These are phyloP conservation scores for Pachypanchax playfairii DNA, from an alignment of 2,113 vertebrate species.

Conservation along the genomic window DNA sequence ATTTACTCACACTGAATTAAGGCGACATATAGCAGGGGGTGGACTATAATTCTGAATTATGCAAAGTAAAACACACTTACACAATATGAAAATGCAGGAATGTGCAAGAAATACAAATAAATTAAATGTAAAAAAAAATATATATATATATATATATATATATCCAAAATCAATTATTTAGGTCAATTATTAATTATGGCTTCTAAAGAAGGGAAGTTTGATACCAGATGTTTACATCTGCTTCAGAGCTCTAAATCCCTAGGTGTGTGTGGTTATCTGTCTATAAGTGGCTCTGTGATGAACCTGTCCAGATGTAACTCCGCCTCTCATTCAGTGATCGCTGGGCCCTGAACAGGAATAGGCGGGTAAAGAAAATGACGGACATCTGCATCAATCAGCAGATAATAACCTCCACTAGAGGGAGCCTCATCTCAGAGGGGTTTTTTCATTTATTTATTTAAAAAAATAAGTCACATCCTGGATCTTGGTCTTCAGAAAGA, in stretches of 20 bases:
- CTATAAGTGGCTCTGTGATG: too few relatives aligned
- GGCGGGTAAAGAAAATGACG: too few relatives aligned
- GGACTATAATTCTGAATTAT: conserved; percentile 16
- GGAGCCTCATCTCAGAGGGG: conserved; percentile 36
- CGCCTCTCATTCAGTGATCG: too few relatives aligned
- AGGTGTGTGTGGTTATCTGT: too few relatives aligned
- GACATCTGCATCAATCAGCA: neutral
- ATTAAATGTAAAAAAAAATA: too few relatives aligned
- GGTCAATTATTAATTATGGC: neutral
- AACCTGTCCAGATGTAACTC: too few relatives aligned
- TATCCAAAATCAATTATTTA: conserved; percentile 10
- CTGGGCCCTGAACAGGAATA: too few relatives aligned
- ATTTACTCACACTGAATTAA: neutral
- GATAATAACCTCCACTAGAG: conserved; percentile 56
- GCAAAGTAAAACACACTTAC: conserved; percentile 14
- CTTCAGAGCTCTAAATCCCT: too few relatives aligned
- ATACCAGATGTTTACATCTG: neutral
- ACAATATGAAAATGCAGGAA: neutral
- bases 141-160: too few relatives aligned
- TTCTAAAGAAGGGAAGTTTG: neutral
- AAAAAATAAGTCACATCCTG: conserved; percentile 35
- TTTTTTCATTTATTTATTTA: conserved; percentile 21
- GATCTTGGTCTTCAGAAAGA: conserved; percentile 7
- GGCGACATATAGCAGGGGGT: conserved; percentile 1
- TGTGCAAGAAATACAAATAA: neutral